Base-by-base conservation (phyloP, 2,797 vertebrate species). In the Cryptoblepharus egeriae region DNA sequence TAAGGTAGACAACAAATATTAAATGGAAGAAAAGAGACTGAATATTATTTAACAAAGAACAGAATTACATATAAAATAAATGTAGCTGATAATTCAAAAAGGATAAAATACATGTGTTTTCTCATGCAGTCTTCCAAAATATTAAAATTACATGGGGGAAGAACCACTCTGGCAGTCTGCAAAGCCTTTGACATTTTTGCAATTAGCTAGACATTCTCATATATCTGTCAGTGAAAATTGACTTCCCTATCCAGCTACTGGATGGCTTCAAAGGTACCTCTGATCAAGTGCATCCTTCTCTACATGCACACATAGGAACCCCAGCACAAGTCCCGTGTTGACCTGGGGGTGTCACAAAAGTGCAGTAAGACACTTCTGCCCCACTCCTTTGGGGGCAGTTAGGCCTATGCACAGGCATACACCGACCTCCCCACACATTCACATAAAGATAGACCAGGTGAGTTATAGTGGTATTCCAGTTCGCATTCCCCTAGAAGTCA, bases 21-120 rank as follows among this genome's bases (percentile, higher is more conserved):
- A 83, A 22, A 58, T 11, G n/a, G 42, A 13, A 24, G 6, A 24
- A 12, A 1, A 6, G 79, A 72, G 42, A 26, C 1, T 12, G 75
- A 71, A 52, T 79, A 76, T 70, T 58, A 85, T 86, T 85, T 81
- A 39, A 86, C 72, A 65, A 58, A 15, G 82, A 12, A 0, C 0
- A 73, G 55, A 73, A 79, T 83, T 76, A 77, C 75, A 87, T 64
- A 26, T 65, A n/a, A 80, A 88, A 84, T 88, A 83, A 75, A 68
- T 45, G 68, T 15, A 20, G 16, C 55, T 72, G 16, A 30, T 32
- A 30, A 49, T 30, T n/a, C 42, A 39, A 58, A 70, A 10, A 71
- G 30, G 58, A 63, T 35, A 49, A 72, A 49, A 72, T 4, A 20
- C 28, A 22, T 68, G n/a, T 2, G 13, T 42, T 39, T 63, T 58